Conservation (phyloP, 2,797 vertebrate species). For the Poeciliopsis gracilis region DNA sequence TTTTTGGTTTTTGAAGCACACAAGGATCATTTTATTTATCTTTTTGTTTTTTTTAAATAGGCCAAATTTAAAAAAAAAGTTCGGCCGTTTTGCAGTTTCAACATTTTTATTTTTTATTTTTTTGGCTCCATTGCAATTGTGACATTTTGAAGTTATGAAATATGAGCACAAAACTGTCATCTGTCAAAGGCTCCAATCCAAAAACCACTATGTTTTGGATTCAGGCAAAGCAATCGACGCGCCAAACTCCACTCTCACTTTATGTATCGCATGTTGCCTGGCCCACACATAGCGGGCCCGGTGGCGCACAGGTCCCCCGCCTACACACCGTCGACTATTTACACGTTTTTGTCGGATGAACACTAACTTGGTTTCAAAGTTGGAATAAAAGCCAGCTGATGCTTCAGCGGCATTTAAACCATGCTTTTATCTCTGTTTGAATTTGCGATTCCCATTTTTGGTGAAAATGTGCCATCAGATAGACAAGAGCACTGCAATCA, state of each 20-base stretch:
- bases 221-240: constrained; percentile 40
- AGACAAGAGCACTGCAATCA: not conserved
- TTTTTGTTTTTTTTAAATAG: not conserved
- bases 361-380: constrained; percentile 20
- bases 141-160: constrained; percentile 69
- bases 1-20: not conserved
- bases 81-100: constrained; percentile 35
- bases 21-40: not conserved
- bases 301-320: constrained; percentile 58
- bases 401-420: constrained; percentile 15
- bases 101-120: constrained; percentile 27
- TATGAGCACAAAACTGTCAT: constrained; percentile 66
- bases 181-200: constrained; percentile 62
- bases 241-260: constrained; percentile 64
- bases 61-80: not conserved
- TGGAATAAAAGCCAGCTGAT: constrained; percentile 26
- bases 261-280: constrained; percentile 68
- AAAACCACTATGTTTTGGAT: constrained; percentile 52
- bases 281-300: constrained; percentile 68
- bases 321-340: constrained; percentile 56
- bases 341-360: constrained; percentile 38
- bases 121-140: constrained; percentile 54
- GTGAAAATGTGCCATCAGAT: constrained; percentile 8
- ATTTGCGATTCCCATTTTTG: constrained; percentile 10
- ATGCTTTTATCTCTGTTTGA: not conserved